Evolutionary conservation across 2,113 vertebrate species (phyloP), one percentile per base, ranked within the genome.

Genomic region (Tetrax tetrax): DNA sequence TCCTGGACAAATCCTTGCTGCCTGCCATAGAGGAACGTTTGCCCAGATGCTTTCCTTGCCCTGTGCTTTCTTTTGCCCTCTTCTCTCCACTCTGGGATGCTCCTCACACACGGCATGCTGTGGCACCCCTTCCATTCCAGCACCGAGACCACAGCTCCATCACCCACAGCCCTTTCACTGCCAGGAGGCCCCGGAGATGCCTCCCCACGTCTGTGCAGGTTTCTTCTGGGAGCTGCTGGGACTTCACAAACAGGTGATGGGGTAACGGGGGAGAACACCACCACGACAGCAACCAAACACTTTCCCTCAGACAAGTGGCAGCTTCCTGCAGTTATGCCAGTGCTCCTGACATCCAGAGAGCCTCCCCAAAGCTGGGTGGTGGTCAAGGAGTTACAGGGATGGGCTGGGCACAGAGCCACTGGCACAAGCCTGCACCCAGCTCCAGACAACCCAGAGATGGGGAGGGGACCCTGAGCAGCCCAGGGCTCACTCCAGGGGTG

Each of bases 151-250:
- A 77, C 76, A 28, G 5, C 3, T 24, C 21, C 50, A 54, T 48
- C 66, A 25, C 15, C 15, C 61, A 16, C 37, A 60, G 66, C 38
- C 6, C 1, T 28, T 41, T 45, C 31, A 21, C 43, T 37, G 48
- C 25, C 65, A 53, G 56, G 37, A 71, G 18, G 24, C 10, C 10
- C 24, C 65, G 78, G 79, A 47, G 31, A 31, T 9, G 14, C 6
- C 9, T 17, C 13, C 13, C 10, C 1, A 0, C 37, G 75, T 43
- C 41, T 37, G 37, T 0, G 0, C 3, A 16, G 33, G 22, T 14
- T n/a, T 33, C 25, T 38, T 10, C 3, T 23, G 24, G 60, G 28
- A 82, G 10, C 45, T 57, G 68, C 54, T 48, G 54, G 16, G 10
- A 60, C 17, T 53, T 69, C 43, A 23, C n/a, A 28, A 35, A 31